phyloP scores from a whole-genome alignment of 2,113 vertebrate genomes.

The Craseonycteris thonglongyai region DNA sequence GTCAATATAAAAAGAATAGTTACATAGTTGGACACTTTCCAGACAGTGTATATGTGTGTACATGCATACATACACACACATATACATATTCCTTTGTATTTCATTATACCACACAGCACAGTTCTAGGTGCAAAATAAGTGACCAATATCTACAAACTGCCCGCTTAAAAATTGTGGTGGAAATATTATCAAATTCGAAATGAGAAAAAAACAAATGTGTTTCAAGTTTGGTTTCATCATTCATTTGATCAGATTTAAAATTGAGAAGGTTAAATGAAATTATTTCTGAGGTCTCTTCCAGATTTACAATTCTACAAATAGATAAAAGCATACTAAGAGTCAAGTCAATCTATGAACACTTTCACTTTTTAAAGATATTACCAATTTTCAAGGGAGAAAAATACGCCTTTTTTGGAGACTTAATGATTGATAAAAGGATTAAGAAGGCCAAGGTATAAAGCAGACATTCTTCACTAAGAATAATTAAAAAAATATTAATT shows the following conservation, averaged over 20 bases:
- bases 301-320: slow-evolving; percentile 19
- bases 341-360: neutral
- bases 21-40: no score
- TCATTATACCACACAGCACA: neutral
- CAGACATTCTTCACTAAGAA: slow-evolving; percentile 34
- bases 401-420: neutral
- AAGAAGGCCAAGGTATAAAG: neutral
- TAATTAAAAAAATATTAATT: slow-evolving; percentile 54
- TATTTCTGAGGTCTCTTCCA: slow-evolving; percentile 19
- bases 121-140: neutral
- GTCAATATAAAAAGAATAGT: no score
- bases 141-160: neutral
- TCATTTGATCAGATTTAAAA: slow-evolving; percentile 40
- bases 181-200: neutral
- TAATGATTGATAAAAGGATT: slow-evolving; percentile 32
- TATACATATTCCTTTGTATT: neutral
- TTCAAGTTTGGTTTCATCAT: slow-evolving; percentile 20
- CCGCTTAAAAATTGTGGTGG: neutral
- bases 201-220: slow-evolving; percentile 7
- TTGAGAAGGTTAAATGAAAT: neutral
- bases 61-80: no score
- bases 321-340: neutral
- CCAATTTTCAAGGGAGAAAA: slow-evolving; percentile 28
- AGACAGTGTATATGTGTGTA: no score
- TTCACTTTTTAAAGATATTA: slow-evolving; percentile 21